Evolutionary conservation across 2,797 vertebrate species (phyloP), one percentile per base, ranked within the genome.

Genomic region (Mycteria americana): DNA sequence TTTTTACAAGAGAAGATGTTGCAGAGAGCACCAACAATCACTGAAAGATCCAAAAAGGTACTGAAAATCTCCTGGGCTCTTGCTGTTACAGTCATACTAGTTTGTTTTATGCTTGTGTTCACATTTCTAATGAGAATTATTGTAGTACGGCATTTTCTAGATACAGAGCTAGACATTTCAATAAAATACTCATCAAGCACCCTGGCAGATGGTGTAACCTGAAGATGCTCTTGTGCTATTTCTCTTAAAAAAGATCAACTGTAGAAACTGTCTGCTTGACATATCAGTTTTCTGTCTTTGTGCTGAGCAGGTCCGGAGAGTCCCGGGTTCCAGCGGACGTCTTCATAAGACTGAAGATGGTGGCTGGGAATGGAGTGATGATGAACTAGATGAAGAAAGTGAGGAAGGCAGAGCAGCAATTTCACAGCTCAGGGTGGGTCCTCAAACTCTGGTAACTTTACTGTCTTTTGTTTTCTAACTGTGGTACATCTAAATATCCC

Each of bases 371-470:
- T 99, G 99, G 99, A 99, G 99, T 12, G 99, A 99, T 30, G 99
- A 99, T 8, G 99, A 99, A 88, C 98, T 99, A 95, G 99, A 99
- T 48, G 99, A 99, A 97, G 99, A 99, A 98, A 99, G 99, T 3
- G 99, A 99, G 97, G 99, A 99, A 97, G 99, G 99, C 54, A 99
- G 98, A 98, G 99, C 99, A 48, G 99, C 99, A 6, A 99, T 99
- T 85, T 98, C 98, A 91, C 99, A 99, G 94, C 98, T 99, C 97
- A 98, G 99, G 98, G 99, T 99, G 96, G 97, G 98, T 96, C 45
- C 17, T 76, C 46, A 41, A 43, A 37, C 48, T 85, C 30, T 0
- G 0, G 4, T 14, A 76, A 21, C 60, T 77, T 22, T 37, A 5
- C n/a, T 78, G 37, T 45, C 33, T 85, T 79, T 67, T 22, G 7